Percentiles rank a stretch among this genome's conserved stretches.
Conservation (phyloP, 2,888 invertebrate genomes). For the Papilio gigon region DNA sequence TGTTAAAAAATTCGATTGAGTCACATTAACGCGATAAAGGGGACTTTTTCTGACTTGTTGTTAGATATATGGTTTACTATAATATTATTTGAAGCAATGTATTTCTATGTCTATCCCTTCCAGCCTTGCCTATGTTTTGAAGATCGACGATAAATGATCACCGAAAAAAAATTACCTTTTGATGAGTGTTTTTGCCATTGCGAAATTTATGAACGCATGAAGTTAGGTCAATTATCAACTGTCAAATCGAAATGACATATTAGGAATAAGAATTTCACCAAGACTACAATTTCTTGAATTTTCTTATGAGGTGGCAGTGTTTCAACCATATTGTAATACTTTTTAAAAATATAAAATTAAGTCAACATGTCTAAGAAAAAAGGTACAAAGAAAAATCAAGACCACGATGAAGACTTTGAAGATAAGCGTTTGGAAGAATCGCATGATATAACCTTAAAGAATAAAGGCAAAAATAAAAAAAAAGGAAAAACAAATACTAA, state of each 20-base stretch:
- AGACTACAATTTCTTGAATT: background rate
- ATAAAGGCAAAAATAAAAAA: slow-evolving; percentile 76
- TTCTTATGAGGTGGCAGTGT: slow-evolving; percentile 27
- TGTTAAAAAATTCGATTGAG: no score
- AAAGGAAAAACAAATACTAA: slow-evolving; percentile 77
- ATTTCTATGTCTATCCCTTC: no score
- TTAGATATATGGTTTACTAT: no score
- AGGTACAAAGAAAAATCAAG: slow-evolving; percentile 82
- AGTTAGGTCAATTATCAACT: background rate
- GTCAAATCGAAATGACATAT: slow-evolving; percentile 6
- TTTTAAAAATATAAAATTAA: slow-evolving; percentile 36
- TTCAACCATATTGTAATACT: background rate
- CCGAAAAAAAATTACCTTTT: background rate
- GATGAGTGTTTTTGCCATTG: background rate
- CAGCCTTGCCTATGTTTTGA: no score
- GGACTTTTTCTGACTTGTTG: no score
- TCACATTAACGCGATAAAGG: no score
- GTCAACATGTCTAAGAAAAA: slow-evolving; percentile 83
- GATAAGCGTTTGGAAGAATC: slow-evolving; percentile 64
- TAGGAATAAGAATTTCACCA: background rate
- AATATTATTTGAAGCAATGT: no score
- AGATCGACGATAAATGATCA: background rate
- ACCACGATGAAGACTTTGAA: slow-evolving; percentile 80
- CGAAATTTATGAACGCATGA: background rate
- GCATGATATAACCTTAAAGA: slow-evolving; percentile 79